Evolutionary conservation across 2,113 vertebrate species (phyloP), one percentile per base, ranked within the genome.

Genomic region (Ophiodon elongatus): DNA sequence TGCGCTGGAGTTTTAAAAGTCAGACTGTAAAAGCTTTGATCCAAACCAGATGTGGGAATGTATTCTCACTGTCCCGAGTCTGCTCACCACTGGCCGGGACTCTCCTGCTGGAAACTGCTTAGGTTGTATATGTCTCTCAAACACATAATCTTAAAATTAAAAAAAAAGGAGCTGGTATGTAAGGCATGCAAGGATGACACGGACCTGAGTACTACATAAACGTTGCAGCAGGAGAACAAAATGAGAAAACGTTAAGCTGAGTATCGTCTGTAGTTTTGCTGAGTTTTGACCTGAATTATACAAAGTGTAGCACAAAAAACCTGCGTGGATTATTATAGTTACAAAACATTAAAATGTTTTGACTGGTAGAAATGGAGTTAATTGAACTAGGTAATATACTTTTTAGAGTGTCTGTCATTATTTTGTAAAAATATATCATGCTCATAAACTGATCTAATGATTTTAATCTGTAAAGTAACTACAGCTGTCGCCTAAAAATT

Each of bases 1-100:
- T 39, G 50, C 31, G 2, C 43, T 63, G 57, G 25, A 67, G 70
- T 60, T 80, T 81, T 10, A 68, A 85, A 70, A 73, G 70, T 86
- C 65, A 59, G 50, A 81, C 82, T 50, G 2, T 73, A 72, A 23
- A 82, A 52, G 65, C 52, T 60, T 62, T 73, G 66, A 92, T 92
- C 33, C 62, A 86, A 88, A 80, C 85, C 93, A 94, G 89, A 94
- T 94, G 91, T 91, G 88, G 80, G 74, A 88, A 85, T 73, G 54
- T 83, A 81, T 84, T 76, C 62, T 79, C 31, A 23, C 43, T 33
- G 79, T 86, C 64, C 70, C 21, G 13, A 27, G 54, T 67, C 17
- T 67, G 70, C 31, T 82, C 73, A 62, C 25, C 73, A 47, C 13
- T 7, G n/a, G 35, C 4, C 50, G 73, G 73, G 47, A 74, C 74